Base-by-base conservation (phyloP, 1,140 invertebrate species). In the Scylla paramamosain region DNA sequence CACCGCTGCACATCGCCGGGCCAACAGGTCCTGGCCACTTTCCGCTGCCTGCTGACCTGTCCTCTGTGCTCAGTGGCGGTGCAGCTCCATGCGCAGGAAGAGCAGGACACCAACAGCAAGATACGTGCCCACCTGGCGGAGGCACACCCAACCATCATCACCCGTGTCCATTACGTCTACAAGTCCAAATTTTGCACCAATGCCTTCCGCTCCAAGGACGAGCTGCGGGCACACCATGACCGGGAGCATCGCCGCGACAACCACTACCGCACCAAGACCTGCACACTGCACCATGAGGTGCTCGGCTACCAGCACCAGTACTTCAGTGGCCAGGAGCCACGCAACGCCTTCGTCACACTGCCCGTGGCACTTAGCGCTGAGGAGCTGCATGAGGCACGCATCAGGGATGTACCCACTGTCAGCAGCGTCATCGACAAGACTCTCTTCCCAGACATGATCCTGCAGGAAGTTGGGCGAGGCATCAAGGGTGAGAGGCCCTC, bases 131-230 rank as follows among this genome's bases (percentile, higher is more conserved):
- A 96, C 59, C 45, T 96, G 25, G 92, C 91, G 14, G 95, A 96
- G 48, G 52, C 91, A 32, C 96, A 96, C 67, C 95, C 94, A 84
- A 92, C 95, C 52, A 94, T 94, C 16, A 95, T 96, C 83, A 95
- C 95, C 31, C 82, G 96, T 16, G 95, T 96, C 84, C 94, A 96
- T 48, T 96, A 96, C 86, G 95, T 96, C n/a, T 96, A 96, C 84
- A 96, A 96, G 31, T 96, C 96, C 6, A 96, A 96, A 59, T 96
- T 96, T 87, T 96, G 96, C 88, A 96, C 95, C 39, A 96, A 96
- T 92, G 96, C 96, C 31, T 96, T 96, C 91, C 93, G 95, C 25
- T 96, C 95, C 31, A 96, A 96, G 89, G 96, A 96, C 48, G 96
- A 96, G 88, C 32, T 96, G 39, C 48, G 96, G 28, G 96, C 96